Base-by-base conservation (phyloP, 2,888 invertebrate genomes). In the Heliconius ethilla region DNA sequence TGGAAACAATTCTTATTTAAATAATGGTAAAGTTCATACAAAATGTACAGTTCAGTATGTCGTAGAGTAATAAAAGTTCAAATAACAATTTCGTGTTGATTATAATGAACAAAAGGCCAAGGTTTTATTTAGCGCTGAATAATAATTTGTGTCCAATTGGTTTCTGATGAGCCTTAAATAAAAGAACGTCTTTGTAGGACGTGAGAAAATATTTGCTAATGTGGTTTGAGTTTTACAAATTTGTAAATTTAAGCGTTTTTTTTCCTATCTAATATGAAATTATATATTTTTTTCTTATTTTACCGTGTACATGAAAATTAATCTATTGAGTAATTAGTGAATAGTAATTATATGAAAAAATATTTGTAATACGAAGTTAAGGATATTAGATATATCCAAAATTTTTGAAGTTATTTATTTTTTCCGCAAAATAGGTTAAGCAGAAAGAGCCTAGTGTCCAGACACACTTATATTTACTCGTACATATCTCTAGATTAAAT, bases 91-190 rank as follows among this genome's bases (percentile, higher is more conserved):
- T 84, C 85, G 85, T 89, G 85, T 87, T 86, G 83, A 88, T 88
- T 89, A 89, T 91, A 86, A 87, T 84, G 84, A 82, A 80, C 84
- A 86, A 91, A 93, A 93, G 91, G 90, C 87, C 93, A 94, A 93
- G 92, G 93, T 88, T 89, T 88, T 85, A 85, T 89, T 90, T 91
- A 88, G 88, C 85, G 86, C 84, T 87, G 84, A 88, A 89, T 90
- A 89, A 89, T 88, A 89, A 89, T 88, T 89, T 89, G 88, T 88
- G 85, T 87, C 87, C 87, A 91, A 92, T 91, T 89, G 89, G 89
- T 87, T 92, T 89, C 86, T 91, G 90, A 92, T 91, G 90, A 88
- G 87, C 86, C 85, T 86, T 83, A 86, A 84, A 85, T 86, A 85
- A 86, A 86, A 85, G 86, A 85, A 86, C 80, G 70, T 75, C 75